Evolutionary conservation across 2,797 vertebrate species (phyloP).

Genomic region (Myotis daubentonii): DNA sequence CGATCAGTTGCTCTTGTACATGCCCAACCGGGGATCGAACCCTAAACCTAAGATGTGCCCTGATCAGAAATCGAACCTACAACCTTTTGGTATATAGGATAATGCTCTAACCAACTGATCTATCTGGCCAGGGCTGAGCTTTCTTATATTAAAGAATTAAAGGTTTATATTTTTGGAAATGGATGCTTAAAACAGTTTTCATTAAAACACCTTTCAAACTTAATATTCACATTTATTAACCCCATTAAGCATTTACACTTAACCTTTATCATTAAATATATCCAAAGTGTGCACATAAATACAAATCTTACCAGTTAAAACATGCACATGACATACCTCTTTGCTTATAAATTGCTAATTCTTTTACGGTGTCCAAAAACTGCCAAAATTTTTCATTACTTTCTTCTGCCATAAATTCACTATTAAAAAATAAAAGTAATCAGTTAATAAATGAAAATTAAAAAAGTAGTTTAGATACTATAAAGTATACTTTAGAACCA

Average conservation of each 20-base stretch:
- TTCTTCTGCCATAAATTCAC: slow-evolving; percentile 97
- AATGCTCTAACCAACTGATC: background rate
- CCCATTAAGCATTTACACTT: background rate
- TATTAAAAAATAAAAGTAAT: slow-evolving; percentile 82
- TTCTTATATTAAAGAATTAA: slow-evolving; percentile 32
- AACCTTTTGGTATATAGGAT: background rate
- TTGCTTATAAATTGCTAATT: slow-evolving; percentile 94
- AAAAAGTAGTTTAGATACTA: slow-evolving; percentile 4
- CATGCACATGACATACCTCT: slow-evolving; percentile 88
- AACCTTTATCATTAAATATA: background rate
- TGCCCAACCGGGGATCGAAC: no score
- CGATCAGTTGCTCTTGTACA: background rate
- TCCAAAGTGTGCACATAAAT: background rate
- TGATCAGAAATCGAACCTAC: background rate
- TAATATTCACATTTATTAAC: slow-evolving; percentile 35
- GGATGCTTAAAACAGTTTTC: background rate
- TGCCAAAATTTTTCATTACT: slow-evolving; percentile 98
- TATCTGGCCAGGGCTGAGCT: background rate
- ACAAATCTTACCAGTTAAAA: slow-evolving; percentile 20
- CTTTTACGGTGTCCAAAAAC: slow-evolving; percentile 97
- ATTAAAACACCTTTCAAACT: slow-evolving; percentile 51
- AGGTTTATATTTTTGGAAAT: slow-evolving; percentile 34
- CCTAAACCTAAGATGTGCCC: no score
- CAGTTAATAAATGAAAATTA: slow-evolving; percentile 52
- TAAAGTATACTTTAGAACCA: slow-evolving; percentile 58